phyloP scores from a whole-genome alignment of 2,113 vertebrate genomes.

The Protobothrops mucrosquamatus region DNA sequence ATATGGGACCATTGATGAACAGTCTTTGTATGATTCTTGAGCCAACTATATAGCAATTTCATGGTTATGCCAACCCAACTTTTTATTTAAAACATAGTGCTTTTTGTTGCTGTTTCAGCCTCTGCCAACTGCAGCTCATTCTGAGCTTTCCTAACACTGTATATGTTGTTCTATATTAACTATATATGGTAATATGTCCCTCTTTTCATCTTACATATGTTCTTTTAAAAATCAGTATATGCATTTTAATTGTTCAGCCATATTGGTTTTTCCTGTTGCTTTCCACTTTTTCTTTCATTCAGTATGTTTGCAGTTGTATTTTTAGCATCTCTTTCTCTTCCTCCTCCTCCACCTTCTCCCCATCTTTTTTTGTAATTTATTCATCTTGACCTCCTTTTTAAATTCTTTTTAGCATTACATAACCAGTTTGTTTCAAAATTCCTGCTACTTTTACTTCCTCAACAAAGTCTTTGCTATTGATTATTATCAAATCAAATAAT shows the following conservation, averaged over 20 bases:
- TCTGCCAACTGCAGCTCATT: not conserved
- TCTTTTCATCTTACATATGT: not conserved
- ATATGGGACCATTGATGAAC: not conserved
- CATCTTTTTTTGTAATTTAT: not conserved
- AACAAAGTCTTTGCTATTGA: not conserved
- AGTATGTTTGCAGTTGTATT: not conserved
- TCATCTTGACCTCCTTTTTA: not conserved
- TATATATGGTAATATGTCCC: not conserved
- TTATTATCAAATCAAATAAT: not conserved
- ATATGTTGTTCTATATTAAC: not conserved
- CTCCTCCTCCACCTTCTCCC: not conserved
- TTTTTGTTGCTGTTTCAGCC: not conserved
- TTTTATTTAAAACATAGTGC: not conserved
- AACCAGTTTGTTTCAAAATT: not conserved
- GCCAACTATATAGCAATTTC: not conserved
- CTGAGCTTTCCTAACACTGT: not conserved
- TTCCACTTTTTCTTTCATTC: not conserved
- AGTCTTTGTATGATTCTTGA: not conserved
- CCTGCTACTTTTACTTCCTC: not conserved
- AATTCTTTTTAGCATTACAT: not conserved
- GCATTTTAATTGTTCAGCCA: not conserved
- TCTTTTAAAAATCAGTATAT: not conserved
- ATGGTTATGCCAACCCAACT: not conserved
- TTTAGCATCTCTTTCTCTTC: not conserved
- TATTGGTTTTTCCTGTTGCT: not conserved